phyloP scores from a whole-genome alignment of 2,888 invertebrate species.

The Eupsilia transversa region DNA sequence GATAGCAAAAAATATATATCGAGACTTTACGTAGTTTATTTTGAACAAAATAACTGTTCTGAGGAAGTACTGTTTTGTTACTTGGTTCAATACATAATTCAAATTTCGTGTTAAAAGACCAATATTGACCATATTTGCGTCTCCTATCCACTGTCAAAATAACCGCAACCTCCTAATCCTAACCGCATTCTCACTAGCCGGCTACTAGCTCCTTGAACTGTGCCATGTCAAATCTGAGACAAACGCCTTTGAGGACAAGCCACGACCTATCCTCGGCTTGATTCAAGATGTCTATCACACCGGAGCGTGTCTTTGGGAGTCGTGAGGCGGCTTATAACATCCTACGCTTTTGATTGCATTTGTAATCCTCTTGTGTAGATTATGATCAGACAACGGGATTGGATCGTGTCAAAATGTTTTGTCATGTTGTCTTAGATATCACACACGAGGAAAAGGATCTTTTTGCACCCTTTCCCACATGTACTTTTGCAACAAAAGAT shows the following conservation, averaged over 20 bases:
- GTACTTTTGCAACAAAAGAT: neutral
- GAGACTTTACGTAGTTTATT: too few species aligned
- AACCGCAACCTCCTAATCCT: neutral
- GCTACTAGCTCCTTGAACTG: constrained; percentile 56
- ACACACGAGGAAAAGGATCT: too few species aligned
- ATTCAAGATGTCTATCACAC: constrained; percentile 63
- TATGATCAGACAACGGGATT: too few species aligned
- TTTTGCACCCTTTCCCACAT: too few species aligned
- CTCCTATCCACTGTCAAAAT: constrained; percentile 63
- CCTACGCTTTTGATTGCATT: constrained; percentile 28
- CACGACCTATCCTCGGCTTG: constrained; percentile 70
- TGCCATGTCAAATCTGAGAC: constrained; percentile 71
- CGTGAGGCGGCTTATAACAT: constrained; percentile 17
- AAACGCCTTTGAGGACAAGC: constrained; percentile 66
- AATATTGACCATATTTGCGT: too few species aligned
- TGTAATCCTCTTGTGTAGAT: neutral
- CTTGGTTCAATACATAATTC: too few species aligned
- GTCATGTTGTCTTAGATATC: neutral
- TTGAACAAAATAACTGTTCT: too few species aligned
- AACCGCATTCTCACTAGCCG: constrained; percentile 26
- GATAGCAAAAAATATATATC: too few species aligned
- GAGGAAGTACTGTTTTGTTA: too few species aligned
- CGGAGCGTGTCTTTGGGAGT: constrained; percentile 39
- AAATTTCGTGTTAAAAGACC: too few species aligned
- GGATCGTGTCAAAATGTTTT: neutral